Evolutionary conservation across 2,113 vertebrate species (phyloP).

Genomic region (Brachypodius melanocephalos): DNA sequence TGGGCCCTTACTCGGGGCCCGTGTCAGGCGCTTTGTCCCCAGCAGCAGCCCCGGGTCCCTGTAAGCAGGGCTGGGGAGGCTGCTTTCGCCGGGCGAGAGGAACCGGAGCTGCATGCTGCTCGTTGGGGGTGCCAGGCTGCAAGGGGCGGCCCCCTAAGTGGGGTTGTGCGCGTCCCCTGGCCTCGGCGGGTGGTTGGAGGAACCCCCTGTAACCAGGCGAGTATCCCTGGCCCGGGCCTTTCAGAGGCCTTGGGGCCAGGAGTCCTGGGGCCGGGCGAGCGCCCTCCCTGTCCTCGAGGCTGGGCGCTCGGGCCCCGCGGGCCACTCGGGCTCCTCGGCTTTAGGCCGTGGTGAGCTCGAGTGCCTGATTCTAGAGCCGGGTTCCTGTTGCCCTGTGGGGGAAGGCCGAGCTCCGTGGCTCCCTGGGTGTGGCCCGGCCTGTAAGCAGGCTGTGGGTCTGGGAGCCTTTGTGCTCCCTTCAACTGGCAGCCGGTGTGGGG

Average conservation of each 20-base stretch:
- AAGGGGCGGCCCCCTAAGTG: too few relatives aligned
- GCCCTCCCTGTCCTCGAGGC: too few relatives aligned
- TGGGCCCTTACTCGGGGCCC: rapidly evolving
- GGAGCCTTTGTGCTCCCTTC: neutral
- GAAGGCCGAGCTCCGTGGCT: neutral
- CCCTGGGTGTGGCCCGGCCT: neutral
- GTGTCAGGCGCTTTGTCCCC: neutral
- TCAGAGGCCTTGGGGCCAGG: too few relatives aligned
- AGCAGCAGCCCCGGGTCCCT: neutral
- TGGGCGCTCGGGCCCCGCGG: too few relatives aligned
- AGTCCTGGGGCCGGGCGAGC: too few relatives aligned
- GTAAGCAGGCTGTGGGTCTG: neutral
- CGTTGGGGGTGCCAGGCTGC: neutral
- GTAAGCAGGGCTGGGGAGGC: neutral
- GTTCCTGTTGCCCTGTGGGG: too few relatives aligned
- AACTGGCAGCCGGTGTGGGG: neutral
- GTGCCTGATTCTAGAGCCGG: neutral
- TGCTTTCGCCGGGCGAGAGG: neutral
- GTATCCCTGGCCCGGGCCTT: too few relatives aligned
- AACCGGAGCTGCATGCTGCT: neutral
- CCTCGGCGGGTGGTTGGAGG: too few relatives aligned
- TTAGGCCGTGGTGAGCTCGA: rapidly evolving
- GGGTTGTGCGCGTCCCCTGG: too few relatives aligned
- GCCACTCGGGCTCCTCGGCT: too few relatives aligned
- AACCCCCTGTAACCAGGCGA: too few relatives aligned